These are phyloP conservation scores for Coelopa pilipes DNA, from an alignment of 2,888 invertebrate species.

Conservation along the genomic window DNA sequence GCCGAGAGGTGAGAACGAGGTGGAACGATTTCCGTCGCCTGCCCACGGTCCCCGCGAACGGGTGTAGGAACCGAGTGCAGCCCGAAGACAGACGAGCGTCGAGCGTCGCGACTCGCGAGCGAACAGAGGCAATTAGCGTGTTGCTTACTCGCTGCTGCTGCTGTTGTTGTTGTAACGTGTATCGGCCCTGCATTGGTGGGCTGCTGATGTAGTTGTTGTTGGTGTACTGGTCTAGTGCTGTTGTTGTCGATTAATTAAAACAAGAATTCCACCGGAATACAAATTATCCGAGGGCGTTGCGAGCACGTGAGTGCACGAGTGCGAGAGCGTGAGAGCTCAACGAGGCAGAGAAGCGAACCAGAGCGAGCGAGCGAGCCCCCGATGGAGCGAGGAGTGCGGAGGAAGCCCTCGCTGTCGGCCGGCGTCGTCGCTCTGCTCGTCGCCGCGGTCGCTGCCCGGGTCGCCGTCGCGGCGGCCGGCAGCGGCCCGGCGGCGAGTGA, in stretches of 20 bases:
- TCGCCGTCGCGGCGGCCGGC: conserved; percentile 33
- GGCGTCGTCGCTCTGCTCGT: conserved; percentile 33
- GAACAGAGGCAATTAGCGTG: neutral
- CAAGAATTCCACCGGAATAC: conserved; percentile 43
- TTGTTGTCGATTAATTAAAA: conserved; percentile 45
- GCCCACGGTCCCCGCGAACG: too few species aligned
- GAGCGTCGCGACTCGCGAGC: neutral
- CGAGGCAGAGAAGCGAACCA: too few species aligned
- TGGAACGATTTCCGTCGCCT: too few species aligned
- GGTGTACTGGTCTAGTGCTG: conserved; percentile 1
- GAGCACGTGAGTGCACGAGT: conserved; percentile 35
- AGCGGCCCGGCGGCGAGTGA: conserved; percentile 75
- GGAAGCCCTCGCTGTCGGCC: neutral
- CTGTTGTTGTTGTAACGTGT: too few species aligned
- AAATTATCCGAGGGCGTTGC: conserved; percentile 38
- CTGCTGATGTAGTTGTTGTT: conserved; percentile 18
- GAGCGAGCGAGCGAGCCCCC: neutral
- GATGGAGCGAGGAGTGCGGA: neutral
- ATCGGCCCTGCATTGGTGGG: neutral
- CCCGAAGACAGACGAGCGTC: conserved; percentile 31
- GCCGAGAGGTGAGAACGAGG: too few species aligned
- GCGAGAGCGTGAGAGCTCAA: neutral
- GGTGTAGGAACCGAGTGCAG: neutral
- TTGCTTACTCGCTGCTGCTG: too few species aligned
- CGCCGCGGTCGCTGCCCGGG: conserved; percentile 31